Evolutionary conservation across 2,797 vertebrate species (phyloP).

Genomic region (Decapterus maruadsi): DNA sequence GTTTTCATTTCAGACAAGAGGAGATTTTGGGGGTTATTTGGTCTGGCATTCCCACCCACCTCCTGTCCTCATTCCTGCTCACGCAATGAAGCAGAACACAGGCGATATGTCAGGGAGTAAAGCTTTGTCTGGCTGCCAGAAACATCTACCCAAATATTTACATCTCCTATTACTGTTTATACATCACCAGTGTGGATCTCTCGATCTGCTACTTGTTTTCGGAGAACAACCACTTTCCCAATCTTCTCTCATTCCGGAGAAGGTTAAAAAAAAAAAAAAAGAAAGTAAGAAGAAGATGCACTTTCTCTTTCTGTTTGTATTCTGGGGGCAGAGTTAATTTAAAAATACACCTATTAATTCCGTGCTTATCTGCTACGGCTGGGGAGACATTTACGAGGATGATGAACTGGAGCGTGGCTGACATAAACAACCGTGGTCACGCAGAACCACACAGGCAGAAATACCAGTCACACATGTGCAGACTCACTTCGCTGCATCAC

Average conservation of each 20-base stretch:
- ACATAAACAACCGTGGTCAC: constrained; percentile 62
- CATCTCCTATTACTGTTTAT: constrained; percentile 98
- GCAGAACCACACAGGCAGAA: constrained; percentile 50
- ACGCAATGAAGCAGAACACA: constrained; percentile 84
- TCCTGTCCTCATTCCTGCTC: constrained; percentile 82
- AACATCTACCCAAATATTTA: constrained; percentile 96
- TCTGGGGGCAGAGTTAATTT: constrained; percentile 53
- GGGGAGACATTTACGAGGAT: constrained; percentile 70
- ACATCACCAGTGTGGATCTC: constrained; percentile 86
- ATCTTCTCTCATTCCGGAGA: constrained; percentile 65
- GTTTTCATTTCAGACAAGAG: constrained; percentile 81
- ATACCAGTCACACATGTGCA: constrained; percentile 44
- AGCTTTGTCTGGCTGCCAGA: constrained; percentile 90
- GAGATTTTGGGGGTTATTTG: constrained; percentile 83
- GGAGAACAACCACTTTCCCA: constrained; percentile 82
- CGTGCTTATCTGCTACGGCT: constrained; percentile 59
- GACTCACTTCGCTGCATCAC: constrained; percentile 97
- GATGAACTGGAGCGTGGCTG: constrained; percentile 66
- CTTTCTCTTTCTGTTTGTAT: constrained; percentile 62
- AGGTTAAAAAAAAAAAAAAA: constrained; percentile 33
- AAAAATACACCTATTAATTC: constrained; percentile 71
- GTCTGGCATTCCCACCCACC: constrained; percentile 78
- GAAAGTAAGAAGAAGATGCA: constrained; percentile 28
- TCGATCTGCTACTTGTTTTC: constrained; percentile 89
- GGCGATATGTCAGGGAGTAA: constrained; percentile 85